Conservation (phyloP, 2,113 vertebrate species). For the Amblyornis subalaris region DNA sequence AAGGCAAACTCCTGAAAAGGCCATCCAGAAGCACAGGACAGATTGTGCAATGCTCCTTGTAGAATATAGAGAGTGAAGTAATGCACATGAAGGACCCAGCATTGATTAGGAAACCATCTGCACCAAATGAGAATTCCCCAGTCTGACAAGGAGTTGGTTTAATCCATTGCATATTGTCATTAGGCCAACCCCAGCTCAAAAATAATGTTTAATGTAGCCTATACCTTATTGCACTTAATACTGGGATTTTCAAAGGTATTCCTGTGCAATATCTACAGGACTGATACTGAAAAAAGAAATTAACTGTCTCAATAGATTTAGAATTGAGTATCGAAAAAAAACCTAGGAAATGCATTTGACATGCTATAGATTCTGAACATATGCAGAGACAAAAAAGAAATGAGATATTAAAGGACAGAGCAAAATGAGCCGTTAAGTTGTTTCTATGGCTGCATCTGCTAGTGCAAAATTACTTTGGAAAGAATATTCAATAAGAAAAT, state of each 20-base stretch:
- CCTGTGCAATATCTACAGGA: neutral
- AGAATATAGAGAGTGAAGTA: neutral
- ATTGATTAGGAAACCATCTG: neutral
- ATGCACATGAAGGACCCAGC: neutral
- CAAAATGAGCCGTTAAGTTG: neutral
- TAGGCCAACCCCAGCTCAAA: neutral
- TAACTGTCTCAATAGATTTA: neutral
- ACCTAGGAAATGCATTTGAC: neutral
- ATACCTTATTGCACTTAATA: neutral
- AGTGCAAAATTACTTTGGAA: neutral
- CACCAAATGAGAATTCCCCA: neutral
- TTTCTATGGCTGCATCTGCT: neutral
- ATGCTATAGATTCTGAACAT: neutral
- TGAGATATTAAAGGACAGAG: neutral
- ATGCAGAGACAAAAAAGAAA: neutral
- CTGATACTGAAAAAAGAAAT: neutral
- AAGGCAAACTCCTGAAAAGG: neutral
- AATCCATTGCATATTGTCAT: neutral
- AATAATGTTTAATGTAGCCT: neutral
- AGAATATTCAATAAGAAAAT: neutral
- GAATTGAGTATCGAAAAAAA: neutral
- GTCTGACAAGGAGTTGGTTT: neutral
- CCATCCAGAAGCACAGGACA: neutral
- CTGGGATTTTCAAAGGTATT: neutral
- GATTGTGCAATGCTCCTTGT: neutral